phyloP scores from a whole-genome alignment of 2,888 invertebrate species.

The Pteria penguin region DNA sequence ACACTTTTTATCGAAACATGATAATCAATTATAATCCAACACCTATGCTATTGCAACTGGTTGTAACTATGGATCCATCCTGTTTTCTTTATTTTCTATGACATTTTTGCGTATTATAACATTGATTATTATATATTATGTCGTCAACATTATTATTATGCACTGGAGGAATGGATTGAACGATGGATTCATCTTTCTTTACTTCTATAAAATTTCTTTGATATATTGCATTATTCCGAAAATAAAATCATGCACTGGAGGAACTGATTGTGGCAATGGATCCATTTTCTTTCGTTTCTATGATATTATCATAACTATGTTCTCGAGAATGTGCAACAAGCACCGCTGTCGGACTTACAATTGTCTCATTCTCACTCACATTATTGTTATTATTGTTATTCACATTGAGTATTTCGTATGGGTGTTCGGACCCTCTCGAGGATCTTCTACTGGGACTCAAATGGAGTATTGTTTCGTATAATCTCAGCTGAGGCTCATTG shows the following conservation, averaged over 20 bases:
- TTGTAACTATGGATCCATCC: too few relatives aligned
- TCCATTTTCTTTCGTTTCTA: background rate
- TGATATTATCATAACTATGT: background rate
- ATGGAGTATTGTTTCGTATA: slow-evolving; percentile 17
- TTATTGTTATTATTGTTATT: slow-evolving; percentile 16
- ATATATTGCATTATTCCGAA: too few relatives aligned
- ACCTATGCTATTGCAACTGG: too few relatives aligned
- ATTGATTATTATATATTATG: too few relatives aligned
- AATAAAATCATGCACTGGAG: background rate
- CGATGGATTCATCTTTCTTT: too few relatives aligned
- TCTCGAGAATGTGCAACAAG: background rate
- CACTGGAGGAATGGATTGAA: too few relatives aligned
- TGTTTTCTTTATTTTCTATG: too few relatives aligned
- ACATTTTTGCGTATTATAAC: too few relatives aligned
- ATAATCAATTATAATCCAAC: too few relatives aligned
- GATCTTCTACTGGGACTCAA: slow-evolving; percentile 18
- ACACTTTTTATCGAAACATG: too few relatives aligned
- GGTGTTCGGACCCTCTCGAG: slow-evolving; percentile 10
- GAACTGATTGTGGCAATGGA: background rate
- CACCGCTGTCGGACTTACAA: background rate
- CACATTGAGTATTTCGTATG: slow-evolving; percentile 20
- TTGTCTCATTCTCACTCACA: background rate
- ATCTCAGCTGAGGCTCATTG: slow-evolving; percentile 15
- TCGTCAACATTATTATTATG: too few relatives aligned
- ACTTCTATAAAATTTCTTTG: too few relatives aligned